Conservation (phyloP, 2,113 vertebrate species). For the Prunella himalayana region DNA sequence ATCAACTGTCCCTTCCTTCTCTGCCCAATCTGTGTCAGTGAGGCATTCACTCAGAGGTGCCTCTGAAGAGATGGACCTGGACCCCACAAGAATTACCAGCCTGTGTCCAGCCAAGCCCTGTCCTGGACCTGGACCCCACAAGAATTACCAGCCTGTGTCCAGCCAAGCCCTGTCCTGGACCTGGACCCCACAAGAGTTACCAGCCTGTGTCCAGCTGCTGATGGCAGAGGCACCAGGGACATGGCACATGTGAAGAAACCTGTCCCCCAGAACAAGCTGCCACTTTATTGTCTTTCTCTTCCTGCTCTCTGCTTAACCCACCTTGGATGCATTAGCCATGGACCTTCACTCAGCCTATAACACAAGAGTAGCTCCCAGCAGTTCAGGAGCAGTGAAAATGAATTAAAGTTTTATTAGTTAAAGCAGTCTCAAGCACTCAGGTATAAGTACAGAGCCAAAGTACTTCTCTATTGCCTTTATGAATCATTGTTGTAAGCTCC, state of each 20-base stretch:
- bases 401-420: background rate
- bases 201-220: background rate
- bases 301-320: background rate
- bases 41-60: background rate
- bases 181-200: background rate
- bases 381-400: background rate
- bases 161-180: background rate
- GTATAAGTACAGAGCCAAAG: background rate
- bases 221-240: fast-evolving
- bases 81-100: background rate
- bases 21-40: background rate
- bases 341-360: background rate
- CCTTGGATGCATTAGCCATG: background rate
- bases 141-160: background rate
- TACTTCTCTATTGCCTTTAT: background rate
- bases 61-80: background rate
- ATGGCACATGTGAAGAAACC: background rate
- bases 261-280: background rate
- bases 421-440: background rate
- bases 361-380: background rate
- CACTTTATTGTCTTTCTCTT: background rate
- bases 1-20: background rate
- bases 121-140: background rate
- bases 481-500: background rate
- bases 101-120: background rate